Conservation (phyloP, 2,113 vertebrate species). For the Dascyllus trimaculatus region DNA sequence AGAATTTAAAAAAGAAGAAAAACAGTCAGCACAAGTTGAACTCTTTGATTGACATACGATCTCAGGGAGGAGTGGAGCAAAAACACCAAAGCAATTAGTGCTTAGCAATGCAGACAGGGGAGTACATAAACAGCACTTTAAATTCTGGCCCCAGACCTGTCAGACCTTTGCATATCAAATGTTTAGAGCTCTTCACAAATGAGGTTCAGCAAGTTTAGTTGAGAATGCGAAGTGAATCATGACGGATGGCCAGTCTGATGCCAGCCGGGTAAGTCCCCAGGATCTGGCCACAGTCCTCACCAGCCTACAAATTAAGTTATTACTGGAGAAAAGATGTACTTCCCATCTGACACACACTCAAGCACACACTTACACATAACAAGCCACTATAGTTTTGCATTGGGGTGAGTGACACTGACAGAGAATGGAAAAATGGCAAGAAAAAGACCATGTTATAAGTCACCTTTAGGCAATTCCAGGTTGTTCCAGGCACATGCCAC, state of each 20-base stretch:
- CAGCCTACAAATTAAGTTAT: slow-evolving; percentile 35
- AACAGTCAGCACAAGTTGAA: neutral
- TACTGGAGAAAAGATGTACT: slow-evolving; percentile 15
- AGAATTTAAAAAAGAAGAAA: neutral
- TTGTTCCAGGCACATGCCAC: slow-evolving; percentile 44
- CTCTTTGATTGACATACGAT: slow-evolving; percentile 51
- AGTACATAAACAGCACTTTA: slow-evolving; percentile 46
- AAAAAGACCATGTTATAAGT: slow-evolving; percentile 26
- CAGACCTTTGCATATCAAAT: slow-evolving; percentile 55
- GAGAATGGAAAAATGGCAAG: neutral
- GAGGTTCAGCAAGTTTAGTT: slow-evolving; percentile 47
- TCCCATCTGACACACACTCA: slow-evolving; percentile 23
- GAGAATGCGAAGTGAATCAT: slow-evolving; percentile 43
- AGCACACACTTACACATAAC: slow-evolving; percentile 7
- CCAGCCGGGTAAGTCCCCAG: slow-evolving; percentile 19
- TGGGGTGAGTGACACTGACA: slow-evolving; percentile 11
- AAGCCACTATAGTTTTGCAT: neutral
- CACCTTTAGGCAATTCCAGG: slow-evolving; percentile 36
- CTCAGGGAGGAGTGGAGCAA: slow-evolving; percentile 12
- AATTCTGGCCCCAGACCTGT: slow-evolving; percentile 48
- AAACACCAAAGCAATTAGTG: slow-evolving; percentile 45
- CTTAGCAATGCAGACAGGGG: neutral
- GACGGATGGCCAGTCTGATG: neutral
- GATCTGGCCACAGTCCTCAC: slow-evolving; percentile 27
- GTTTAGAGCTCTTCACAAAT: slow-evolving; percentile 49